Base-by-base conservation (phyloP, 2,888 invertebrate genomes). In the Anagyrus pseudococci region DNA sequence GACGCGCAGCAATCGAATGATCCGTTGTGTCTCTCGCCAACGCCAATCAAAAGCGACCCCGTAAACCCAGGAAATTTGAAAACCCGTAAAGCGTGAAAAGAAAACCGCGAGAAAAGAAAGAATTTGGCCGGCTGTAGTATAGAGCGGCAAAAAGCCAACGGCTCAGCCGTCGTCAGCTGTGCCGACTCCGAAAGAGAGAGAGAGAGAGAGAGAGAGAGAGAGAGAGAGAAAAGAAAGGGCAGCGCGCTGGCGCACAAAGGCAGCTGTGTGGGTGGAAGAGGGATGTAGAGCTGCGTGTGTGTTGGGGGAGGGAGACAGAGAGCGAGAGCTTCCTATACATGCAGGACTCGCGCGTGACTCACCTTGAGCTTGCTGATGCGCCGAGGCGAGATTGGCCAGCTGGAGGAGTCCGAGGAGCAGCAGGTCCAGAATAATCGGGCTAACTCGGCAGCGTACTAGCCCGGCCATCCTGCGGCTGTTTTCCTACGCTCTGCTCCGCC, bases 341-440 rank as follows among this genome's bases (percentile, higher is more conserved):
- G 33, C 33, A 8, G 10, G 10, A 4, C 29, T 10, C 29, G 29
- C 10, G 10, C 29, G 29, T 63, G 71, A 72, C 76, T 77, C 69
- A 78, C 79, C 76, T 71, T 75, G 73, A 64, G 62, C 74, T 8
- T 37, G 66, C 22, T 40, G 44, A 55, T 23, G 40, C 25, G 64
- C 43, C 26, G 20, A 52, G 25, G 63, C 70, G 64, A 69, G 65
- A 58, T 67, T 56, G 62, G 73, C 58, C 64, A 73, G 58, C 56
- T 70, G 66, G 40, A 75, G 59, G 67, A 74, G 69, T n/a, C n/a
- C n/a, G 65, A 71, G 66, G 48, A 74, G 69, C 69, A 75, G 70
- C 70, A 73, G 65, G 68, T 71, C 62, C 64, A 70, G 68, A 70
- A 69, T n/a, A n/a, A n/a, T n/a, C n/a, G 70, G 71, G 71, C 33